A percentile compares a stretch with the other conserved stretches of the same genome.
These are phyloP conservation scores for Scleropages formosus DNA, from an alignment of 2,797 vertebrate species.

Conservation along the genomic window DNA sequence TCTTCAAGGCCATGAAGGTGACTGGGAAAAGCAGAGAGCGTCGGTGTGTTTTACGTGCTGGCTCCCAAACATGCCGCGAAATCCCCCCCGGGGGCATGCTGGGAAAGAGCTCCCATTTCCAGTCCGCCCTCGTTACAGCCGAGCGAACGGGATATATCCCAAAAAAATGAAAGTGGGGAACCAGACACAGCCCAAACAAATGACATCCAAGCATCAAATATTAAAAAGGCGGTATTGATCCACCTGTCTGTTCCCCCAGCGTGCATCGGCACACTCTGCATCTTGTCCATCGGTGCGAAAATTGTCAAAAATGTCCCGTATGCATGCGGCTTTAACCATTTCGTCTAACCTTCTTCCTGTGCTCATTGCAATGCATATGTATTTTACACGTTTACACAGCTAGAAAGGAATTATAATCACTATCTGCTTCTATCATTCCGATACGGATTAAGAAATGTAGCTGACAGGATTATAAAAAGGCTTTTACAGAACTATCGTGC, in stretches of 20 bases:
- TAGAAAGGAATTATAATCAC: slow-evolving; percentile 7
- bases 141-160: too few relatives aligned
- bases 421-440: not conserved
- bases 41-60: too few relatives aligned
- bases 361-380: not conserved
- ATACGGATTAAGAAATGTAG: not conserved
- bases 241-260: not conserved
- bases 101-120: too few relatives aligned
- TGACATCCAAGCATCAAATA: slow-evolving; percentile 1
- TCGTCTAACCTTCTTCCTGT: not conserved
- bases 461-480: not conserved
- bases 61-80: not conserved
- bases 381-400: too few relatives aligned
- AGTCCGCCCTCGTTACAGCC: too few relatives aligned
- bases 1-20: slow-evolving; percentile 4
- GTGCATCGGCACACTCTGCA: not conserved
- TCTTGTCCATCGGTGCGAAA: not conserved
- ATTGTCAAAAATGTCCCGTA: not conserved
- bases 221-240: slow-evolving; percentile 12
- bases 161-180: too few relatives aligned
- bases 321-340: not conserved
- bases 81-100: not conserved
- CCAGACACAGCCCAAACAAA: too few relatives aligned
- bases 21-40: not conserved
- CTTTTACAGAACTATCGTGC: not conserved